Base-by-base conservation (phyloP, 2,113 vertebrate genomes). In the Synodontis membranacea region DNA sequence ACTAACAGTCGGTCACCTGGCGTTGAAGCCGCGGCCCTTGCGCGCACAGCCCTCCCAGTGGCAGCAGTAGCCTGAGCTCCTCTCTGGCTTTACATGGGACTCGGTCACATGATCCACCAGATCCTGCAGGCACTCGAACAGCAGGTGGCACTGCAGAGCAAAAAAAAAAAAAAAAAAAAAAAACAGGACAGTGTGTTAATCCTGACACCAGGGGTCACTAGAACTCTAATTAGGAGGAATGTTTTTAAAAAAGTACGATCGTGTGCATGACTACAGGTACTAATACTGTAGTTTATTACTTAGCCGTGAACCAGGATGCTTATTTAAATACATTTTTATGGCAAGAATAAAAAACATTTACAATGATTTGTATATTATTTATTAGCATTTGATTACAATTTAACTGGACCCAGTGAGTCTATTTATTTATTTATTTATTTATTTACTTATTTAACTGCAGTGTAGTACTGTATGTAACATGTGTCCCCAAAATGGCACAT, bases 1-100 rank as follows among this genome's bases (percentile, higher is more conserved):
- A 14, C 3, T 21, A 23, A 25, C 12, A 28, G 23, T 28, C 28
- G 0, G 34, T 56, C 34, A 98, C 98, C 98, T 97, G 95, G 98
- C 98, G 0, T 99, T 99, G 93, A 99, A 99, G 85, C 98, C 97
- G 9, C 97, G 93, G 60, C 98, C 98, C 0, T 97, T 97, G 44
- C 97, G 97, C 28, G 97, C 97, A 0, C 97, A 99, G 84, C 97
- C 97, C 89, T 98, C 97, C 98, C 98, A 99, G 92, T 97, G 97
- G 89, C 98, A 99, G 92, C 97, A 98, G 93, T 99, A 99, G 37
- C 98, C 97, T 0, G 96, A 95, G 0, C 98, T 97, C 93, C 97
- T 98, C 92, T 99, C 97, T 0, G 97, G 97, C 89, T 98, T 99
- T 80, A 99, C 97, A 0, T 99, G 98, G 88, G 96, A 96, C 91